These are phyloP conservation scores for Galaxea fascicularis DNA, from an alignment of 92 coral and sea anemone species.

Conservation along the genomic window DNA sequence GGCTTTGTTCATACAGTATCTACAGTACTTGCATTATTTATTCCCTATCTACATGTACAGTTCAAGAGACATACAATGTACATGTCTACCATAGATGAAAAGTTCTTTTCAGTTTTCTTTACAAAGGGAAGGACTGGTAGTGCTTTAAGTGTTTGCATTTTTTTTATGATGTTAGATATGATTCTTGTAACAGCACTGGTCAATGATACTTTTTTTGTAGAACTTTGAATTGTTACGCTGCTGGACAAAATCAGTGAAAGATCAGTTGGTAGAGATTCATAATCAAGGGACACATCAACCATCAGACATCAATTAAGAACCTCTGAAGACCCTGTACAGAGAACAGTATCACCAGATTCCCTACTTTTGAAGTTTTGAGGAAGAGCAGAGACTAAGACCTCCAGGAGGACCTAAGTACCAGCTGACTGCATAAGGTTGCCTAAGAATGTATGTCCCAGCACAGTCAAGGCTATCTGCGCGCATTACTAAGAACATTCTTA, in stretches of 20 bases:
- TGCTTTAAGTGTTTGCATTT: background rate
- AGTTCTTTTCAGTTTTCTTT: too few relatives aligned
- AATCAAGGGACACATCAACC: constrained; percentile 22
- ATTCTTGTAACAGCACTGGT: background rate
- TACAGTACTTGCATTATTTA: background rate
- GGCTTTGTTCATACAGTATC: background rate
- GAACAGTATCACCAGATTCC: background rate
- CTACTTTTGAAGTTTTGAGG: too few relatives aligned
- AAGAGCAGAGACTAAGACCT: too few relatives aligned
- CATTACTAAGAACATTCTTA: background rate
- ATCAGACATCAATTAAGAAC: constrained; percentile 2
- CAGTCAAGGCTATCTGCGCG: background rate
- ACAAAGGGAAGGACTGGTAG: too few relatives aligned
- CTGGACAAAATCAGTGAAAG: constrained; percentile 79
- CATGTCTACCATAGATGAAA: too few relatives aligned
- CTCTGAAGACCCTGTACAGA: background rate
- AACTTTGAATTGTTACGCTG: constrained; percentile 86
- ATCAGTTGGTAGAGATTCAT: constrained; percentile 71
- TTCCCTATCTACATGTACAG: background rate
- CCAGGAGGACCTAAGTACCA: background rate
- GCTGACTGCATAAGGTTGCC: background rate
- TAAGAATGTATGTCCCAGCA: background rate
- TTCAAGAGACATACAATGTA: too few relatives aligned
- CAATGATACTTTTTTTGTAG: constrained; percentile 48
- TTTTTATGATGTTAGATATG: background rate